Conservation (phyloP, 2,113 vertebrate species). For the Sorex araneus region DNA sequence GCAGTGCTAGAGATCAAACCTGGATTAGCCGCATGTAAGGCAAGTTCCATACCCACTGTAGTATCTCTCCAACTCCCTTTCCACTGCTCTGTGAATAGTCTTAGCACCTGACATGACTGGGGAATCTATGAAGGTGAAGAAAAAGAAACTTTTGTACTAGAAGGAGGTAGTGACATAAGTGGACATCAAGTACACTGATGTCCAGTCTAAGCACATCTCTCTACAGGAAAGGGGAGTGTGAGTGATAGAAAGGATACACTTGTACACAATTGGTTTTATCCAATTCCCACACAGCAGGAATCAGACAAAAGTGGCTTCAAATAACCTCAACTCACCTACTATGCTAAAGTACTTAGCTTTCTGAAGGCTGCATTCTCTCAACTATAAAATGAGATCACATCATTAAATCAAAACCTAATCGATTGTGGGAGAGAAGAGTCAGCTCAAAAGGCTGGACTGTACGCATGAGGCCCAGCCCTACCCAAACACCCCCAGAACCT, state of each 20-base stretch:
- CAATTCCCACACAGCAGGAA: not conserved
- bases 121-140: not conserved
- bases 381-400: not conserved
- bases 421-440: too few species aligned
- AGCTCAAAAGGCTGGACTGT: too few species aligned
- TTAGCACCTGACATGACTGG: not conserved
- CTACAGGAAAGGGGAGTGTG: too few species aligned
- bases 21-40: too few species aligned
- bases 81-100: not conserved
- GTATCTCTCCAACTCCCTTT: too few species aligned
- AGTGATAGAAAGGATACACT: too few species aligned
- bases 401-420: conserved; percentile 5
- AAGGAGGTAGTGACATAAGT: not conserved
- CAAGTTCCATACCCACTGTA: too few species aligned
- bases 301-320: not conserved
- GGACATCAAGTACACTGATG: not conserved
- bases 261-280: not conserved
- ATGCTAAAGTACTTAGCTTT: not conserved
- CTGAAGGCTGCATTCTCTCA: not conserved
- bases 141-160: not conserved
- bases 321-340: not conserved
- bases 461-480: too few species aligned
- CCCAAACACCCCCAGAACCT: too few species aligned
- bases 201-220: not conserved
- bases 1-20: too few species aligned